A percentile compares a stretch with the other conserved stretches of the same genome.
phyloP scores from a whole-genome alignment of 2,797 vertebrate species.

The Acipenser ruthenus region DNA sequence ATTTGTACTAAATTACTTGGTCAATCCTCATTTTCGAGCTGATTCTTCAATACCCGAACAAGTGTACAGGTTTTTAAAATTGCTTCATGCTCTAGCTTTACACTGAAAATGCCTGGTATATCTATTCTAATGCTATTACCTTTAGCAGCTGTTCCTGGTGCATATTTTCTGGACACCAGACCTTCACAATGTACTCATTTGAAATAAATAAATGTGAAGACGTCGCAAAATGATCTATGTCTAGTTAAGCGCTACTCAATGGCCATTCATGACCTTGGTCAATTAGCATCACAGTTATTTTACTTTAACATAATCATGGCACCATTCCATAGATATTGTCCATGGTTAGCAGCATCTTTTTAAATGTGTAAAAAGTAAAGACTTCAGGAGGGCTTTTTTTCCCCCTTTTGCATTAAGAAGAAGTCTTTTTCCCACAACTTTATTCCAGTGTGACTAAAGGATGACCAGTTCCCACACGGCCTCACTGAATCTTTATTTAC shows the following conservation, averaged over 20 bases:
- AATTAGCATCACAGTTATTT: conserved; percentile 11
- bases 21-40: neutral
- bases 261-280: neutral
- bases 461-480: conserved; percentile 6
- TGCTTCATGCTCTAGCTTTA: neutral
- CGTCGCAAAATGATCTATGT: neutral
- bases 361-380: conserved; percentile 27
- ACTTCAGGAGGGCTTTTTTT: conserved; percentile 24
- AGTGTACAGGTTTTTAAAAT: neutral
- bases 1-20: neutral
- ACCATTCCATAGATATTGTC: conserved; percentile 13
- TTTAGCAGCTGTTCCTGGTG: neutral
- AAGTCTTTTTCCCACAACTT: conserved; percentile 16
- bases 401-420: conserved; percentile 43
- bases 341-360: conserved; percentile 13
- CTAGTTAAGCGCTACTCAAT: neutral
- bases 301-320: conserved; percentile 28
- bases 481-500: conserved; percentile 15
- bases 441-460: conserved; percentile 10
- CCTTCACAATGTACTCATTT: neutral
- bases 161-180: neutral
- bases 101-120: neutral
- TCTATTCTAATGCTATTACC: neutral
- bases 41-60: neutral
- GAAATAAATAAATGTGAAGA: neutral